Evolutionary conservation across 2,888 invertebrate genomes (phyloP), one percentile per base, ranked within the genome.

Genomic region (Eilema sororculum): DNA sequence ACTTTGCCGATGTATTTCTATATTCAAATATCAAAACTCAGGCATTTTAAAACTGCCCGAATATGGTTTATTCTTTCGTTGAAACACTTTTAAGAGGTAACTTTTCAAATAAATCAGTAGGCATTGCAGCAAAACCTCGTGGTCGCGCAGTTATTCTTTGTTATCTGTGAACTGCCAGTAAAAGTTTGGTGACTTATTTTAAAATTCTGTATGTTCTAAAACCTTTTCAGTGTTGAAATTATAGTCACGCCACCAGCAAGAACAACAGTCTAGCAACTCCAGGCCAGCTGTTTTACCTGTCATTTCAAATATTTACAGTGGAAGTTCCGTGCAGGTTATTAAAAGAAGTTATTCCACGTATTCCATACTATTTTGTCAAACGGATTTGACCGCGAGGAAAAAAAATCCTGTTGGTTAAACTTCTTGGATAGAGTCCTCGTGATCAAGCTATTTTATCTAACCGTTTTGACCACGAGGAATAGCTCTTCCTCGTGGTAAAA

Each of bases 21-120:
- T 79, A 80, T 78, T 74, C 71, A 71, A 79, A 80, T 73, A 81
- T 82, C 78, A 78, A 76, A 80, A 84, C 76, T 75, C 73, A 73
- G 83, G 80, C 83, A 80, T 87, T 90, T 87, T 86, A 86, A 78
- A 82, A 86, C 80, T 85, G 86, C 84, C 88, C 84, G 83, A 91
- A 89, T 89, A 87, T 90, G 86, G 86, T 87, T 84, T 84, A 87
- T 86, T 84, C 76, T 74, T 80, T 82, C 85, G 84, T 83, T 79
- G 76, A 74, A 76, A 84, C 83, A 88, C 84, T 89, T 90, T 88
- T 85, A 87, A 87, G 86, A 86, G 85, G 86, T 84, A 92, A 93
- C 90, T 92, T 93, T 92, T 88, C 90, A 89, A 89, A 93, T 93
- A 93, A 93, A 93, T 92, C 93, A 92, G 90, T 89, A 89, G 88